Conservation (phyloP, 2,113 vertebrate species). For the Ardeotis arabs region DNA sequence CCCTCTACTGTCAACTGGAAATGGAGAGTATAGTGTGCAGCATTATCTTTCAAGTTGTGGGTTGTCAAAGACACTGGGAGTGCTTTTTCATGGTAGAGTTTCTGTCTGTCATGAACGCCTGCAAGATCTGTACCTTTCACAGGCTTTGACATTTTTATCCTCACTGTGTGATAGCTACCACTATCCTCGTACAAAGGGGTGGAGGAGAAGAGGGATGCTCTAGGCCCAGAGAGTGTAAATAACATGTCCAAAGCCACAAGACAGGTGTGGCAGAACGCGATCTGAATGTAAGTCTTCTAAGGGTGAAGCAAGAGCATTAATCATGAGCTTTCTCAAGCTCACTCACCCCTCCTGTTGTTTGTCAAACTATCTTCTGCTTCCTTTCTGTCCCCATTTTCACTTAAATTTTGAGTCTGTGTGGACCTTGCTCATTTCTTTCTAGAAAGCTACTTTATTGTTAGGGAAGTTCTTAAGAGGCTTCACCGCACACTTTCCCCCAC, state of each 20-base stretch:
- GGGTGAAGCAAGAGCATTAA: background rate
- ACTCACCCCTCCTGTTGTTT: background rate
- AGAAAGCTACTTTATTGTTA: background rate
- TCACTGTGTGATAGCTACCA: fast-evolving
- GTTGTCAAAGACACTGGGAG: background rate
- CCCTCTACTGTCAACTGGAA: background rate
- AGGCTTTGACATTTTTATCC: background rate
- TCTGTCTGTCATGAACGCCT: background rate
- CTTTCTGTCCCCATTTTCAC: background rate
- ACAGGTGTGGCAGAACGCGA: background rate
- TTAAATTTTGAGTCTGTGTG: background rate
- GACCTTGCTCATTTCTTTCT: background rate
- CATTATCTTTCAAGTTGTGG: background rate
- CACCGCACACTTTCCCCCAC: background rate
- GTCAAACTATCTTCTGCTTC: background rate
- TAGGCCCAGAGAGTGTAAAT: background rate
- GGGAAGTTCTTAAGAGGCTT: background rate
- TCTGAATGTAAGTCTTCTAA: background rate
- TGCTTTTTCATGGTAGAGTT: background rate
- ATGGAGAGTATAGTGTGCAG: fast-evolving
- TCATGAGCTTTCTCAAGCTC: conserved; percentile 1
- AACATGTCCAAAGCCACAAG: background rate
- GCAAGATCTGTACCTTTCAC: background rate
- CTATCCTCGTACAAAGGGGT: background rate
- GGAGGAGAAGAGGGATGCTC: background rate